phyloP scores from a whole-genome alignment of 2,797 vertebrate genomes.

The Protosalanx chinensis region DNA sequence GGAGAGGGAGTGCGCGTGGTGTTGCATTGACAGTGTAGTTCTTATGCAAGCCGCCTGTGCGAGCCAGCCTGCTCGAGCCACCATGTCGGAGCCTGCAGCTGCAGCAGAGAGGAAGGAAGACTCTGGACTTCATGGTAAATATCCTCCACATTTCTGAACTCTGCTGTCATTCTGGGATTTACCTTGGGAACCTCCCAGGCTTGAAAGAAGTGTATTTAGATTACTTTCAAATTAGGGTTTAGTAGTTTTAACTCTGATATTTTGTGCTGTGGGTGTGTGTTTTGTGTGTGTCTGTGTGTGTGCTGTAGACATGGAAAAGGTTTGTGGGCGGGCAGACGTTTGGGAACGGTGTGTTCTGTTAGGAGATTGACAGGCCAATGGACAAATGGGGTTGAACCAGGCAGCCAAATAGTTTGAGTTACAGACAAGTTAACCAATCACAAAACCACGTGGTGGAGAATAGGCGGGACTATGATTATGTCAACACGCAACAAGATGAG shows the following conservation, averaged over 20 bases:
- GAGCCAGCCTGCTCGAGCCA: slow-evolving; percentile 47
- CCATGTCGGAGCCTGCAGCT: slow-evolving; percentile 70
- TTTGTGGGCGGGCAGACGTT: slow-evolving; percentile 12
- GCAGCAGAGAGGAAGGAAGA: slow-evolving; percentile 70
- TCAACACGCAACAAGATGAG: slow-evolving; percentile 63
- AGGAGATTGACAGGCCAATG: slow-evolving; percentile 48
- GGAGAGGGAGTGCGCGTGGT: slow-evolving; percentile 26
- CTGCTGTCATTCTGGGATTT: slow-evolving; percentile 14
- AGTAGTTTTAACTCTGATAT: not conserved
- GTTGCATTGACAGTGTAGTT: slow-evolving; percentile 54
- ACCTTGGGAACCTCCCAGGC: not conserved
- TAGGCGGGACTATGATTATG: slow-evolving; percentile 49
- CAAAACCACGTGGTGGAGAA: not conserved
- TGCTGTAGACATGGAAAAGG: slow-evolving; percentile 17
- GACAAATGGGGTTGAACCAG: slow-evolving; percentile 43
- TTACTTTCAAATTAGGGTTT: slow-evolving; percentile 11
- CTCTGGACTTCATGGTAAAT: slow-evolving; percentile 75
- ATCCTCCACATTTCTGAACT: not conserved
- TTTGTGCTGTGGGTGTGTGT: slow-evolving; percentile 3
- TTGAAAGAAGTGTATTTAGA: fast-evolving
- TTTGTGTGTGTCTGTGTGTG: not conserved
- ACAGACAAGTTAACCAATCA: slow-evolving; percentile 47
- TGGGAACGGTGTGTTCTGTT: slow-evolving; percentile 41
- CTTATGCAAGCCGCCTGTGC: slow-evolving; percentile 51
- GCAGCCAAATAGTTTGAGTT: slow-evolving; percentile 24